Evolutionary conservation across 2,888 invertebrate genomes (phyloP), one percentile per base, ranked within the genome.

Genomic region (Ectemnius lituratus): DNA sequence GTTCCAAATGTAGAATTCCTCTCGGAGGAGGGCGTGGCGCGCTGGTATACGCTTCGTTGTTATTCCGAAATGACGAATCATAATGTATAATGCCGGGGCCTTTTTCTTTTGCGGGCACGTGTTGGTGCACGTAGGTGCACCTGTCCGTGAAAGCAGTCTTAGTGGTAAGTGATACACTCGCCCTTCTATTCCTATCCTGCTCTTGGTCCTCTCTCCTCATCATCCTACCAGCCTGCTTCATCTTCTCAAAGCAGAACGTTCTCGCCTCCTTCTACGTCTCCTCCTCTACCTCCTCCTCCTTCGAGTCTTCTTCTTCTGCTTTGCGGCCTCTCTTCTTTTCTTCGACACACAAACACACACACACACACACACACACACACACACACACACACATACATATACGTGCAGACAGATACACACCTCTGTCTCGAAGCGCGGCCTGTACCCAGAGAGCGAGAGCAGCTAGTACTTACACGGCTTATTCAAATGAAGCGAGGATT

Each of bases 1-100:
- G 90, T 89, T 87, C 89, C 82, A 89, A 90, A 90, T 88, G 87
- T 87, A 84, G 88, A 90, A 90, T 89, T 89, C 85, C 85, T 82
- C 37, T 79, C 57, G 70, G 59, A 70, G 78, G 80, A 86, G 86
- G 88, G 87, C 87, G 88, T 87, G 88, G 87, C 87, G 79, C 76
- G 78, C 69, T 67, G 73, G 76, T 73, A 37, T 37, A 73, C 81
- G 79, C 84, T 86, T 88, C 87, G 88, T 90, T 90, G 87, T 89
- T 89, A 89, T 90, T 89, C 89, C 87, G 85, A 89, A 90, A 90
- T 90, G 90, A 90, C 90, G 90, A 89, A 90, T 90, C 90, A 89
- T 90, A 89, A 90, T 89, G 88, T 87, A 86, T 88, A 88, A 87
- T 88, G 88, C 85, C 77, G 79, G 85, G 73, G 79, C 79, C 79